These are phyloP conservation scores for Palythoa grandis DNA, from an alignment of 92 coral and sea anemone species.

Conservation along the genomic window DNA sequence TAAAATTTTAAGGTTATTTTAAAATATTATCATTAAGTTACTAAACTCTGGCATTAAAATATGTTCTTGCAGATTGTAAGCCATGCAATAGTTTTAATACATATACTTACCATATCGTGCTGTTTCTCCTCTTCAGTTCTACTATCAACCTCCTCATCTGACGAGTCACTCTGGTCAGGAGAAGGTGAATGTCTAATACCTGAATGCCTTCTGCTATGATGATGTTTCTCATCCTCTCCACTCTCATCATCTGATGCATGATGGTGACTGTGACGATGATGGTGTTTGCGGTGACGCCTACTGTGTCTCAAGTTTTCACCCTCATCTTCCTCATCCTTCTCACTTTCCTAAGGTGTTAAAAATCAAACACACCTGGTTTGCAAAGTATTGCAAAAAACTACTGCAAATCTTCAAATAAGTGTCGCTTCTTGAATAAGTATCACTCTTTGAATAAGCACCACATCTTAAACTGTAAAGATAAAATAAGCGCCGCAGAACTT, in stretches of 20 bases:
- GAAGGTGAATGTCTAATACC: conserved; percentile 40
- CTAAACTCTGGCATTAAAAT: no score
- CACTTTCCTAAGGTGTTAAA: conserved; percentile 39
- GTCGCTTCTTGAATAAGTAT: no score
- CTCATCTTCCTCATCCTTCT: conserved; percentile 48
- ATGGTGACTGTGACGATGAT: conserved; percentile 29
- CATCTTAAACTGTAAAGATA: no score
- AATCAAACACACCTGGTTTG: no score
- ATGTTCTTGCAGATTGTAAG: neutral
- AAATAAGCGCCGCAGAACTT: no score
- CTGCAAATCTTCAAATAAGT: no score
- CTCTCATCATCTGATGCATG: conserved; percentile 45
- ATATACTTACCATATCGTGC: conserved; percentile 69
- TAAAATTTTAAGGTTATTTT: no score
- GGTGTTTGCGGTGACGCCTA: conserved; percentile 11
- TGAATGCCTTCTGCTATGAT: neutral
- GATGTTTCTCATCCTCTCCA: conserved; percentile 31
- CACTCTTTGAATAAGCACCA: no score
- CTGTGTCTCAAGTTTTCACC: neutral
- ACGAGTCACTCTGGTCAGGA: conserved; percentile 57
- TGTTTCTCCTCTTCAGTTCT: conserved; percentile 79
- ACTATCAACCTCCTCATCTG: conserved; percentile 79
- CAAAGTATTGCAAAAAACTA: no score
- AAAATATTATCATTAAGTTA: no score
- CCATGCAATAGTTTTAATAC: neutral